phyloP scores from a whole-genome alignment of 2,113 vertebrate genomes.

The Pelobates fuscus region DNA sequence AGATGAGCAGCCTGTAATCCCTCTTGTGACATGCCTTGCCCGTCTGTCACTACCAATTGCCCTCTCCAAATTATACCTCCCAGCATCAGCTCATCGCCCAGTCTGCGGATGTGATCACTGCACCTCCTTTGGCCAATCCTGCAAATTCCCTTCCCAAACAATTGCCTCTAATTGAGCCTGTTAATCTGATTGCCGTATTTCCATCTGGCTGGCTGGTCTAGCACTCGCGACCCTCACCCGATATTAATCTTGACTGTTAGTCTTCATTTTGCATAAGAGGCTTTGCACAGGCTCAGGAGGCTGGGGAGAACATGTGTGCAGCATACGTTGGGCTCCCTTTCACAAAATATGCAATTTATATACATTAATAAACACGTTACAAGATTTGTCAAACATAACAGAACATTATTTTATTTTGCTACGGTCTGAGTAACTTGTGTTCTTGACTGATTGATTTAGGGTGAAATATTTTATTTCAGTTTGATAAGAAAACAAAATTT shows the following conservation, averaged over 20 bases:
- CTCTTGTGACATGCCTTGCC: constrained; percentile 5
- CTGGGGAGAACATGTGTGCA: not conserved
- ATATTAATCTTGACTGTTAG: constrained; percentile 57
- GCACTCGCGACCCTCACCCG: constrained; percentile 53
- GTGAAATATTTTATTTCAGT: no score
- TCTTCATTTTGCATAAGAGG: constrained; percentile 52
- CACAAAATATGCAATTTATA: no score
- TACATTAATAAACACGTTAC: no score
- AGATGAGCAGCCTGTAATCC: constrained; percentile 27
- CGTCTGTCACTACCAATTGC: not conserved
- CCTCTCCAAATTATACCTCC: constrained; percentile 19
- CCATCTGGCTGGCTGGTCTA: constrained; percentile 41
- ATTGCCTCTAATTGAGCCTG: constrained; percentile 56
- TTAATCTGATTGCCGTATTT: constrained; percentile 61
- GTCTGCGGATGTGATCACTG: not conserved
- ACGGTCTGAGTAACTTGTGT: no score
- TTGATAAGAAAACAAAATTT: no score
- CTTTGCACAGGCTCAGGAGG: constrained; percentile 45
- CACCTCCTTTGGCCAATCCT: not conserved
- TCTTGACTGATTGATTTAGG: no score
- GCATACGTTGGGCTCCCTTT: no score
- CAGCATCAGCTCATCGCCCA: not conserved
- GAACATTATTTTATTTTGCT: no score
- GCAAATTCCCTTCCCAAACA: constrained; percentile 55
- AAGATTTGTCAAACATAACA: no score